Conservation (phyloP, 2,797 vertebrate genomes). For the Acrossocheilus wenchowensis region DNA sequence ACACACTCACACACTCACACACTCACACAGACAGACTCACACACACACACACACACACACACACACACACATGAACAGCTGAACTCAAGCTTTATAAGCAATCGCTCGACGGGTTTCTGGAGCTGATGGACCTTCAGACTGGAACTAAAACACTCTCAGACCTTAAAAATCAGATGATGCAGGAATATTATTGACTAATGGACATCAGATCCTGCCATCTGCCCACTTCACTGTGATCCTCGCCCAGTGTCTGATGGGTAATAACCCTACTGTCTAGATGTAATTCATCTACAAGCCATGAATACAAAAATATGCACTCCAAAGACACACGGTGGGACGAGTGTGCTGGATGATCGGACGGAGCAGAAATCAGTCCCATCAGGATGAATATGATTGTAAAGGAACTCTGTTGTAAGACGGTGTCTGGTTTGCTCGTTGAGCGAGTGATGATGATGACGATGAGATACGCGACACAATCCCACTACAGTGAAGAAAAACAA, state of each 20-base stretch:
- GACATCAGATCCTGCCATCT: not conserved
- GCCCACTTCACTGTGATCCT: not conserved
- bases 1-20: too few relatives aligned
- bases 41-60: not conserved
- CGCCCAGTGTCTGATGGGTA: not conserved
- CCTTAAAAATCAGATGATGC: not conserved
- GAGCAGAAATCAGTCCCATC: not conserved
- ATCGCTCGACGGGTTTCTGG: not conserved
- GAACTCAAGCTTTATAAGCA: conserved; percentile 24
- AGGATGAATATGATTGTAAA: not conserved
- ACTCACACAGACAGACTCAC: too few relatives aligned
- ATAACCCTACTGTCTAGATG: not conserved
- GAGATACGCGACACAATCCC: not conserved
- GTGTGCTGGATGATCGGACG: not conserved
- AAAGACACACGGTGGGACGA: not conserved
- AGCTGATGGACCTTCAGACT: not conserved
- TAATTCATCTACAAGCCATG: conserved; percentile 1
- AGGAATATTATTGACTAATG: not conserved
- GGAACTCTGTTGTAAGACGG: not conserved
- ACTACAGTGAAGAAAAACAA: not conserved
- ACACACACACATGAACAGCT: not conserved
- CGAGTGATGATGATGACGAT: not conserved
- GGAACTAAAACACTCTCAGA: conserved; percentile 6
- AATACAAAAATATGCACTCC: not conserved
- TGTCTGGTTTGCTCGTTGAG: not conserved